Base-by-base conservation (phyloP, 2,888 invertebrate species). In the Beris chalybata region DNA sequence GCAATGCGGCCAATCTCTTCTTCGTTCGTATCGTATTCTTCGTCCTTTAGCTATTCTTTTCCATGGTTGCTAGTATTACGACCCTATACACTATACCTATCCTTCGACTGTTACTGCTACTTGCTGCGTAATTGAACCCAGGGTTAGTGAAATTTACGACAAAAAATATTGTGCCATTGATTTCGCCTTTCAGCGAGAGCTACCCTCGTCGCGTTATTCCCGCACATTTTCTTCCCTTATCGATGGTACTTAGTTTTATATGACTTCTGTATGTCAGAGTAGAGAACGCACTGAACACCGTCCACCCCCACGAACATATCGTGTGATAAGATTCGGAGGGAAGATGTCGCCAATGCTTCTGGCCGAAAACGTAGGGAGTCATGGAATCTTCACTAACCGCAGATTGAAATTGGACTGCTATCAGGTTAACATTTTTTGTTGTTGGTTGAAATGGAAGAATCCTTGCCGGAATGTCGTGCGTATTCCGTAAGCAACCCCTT, bases 121-220 rank as follows among this genome's bases (percentile, higher is more conserved):
- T 61, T 61, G 61, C 61, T 61, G 61, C 61, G 61, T 61, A 61
- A 61, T 61, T 61, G 61, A 61, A 61, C 50, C 32, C 52, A 38
- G 52, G 50, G 61, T 52, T 61, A 52, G 50, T 61, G 61, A 61
- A 50, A 61, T 61, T 61, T 61, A 61, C 61, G 61, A 61, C 61
- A 61, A 50, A 61, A 61, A 61, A 52, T 61, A 38, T 61, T 50
- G 50, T 61, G 61, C 50, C 61, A 61, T 61, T 61, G 61, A 61
- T 61, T 61, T 61, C 32, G 50, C 50, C 52, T n/a, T 31, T 45
- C 58, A 15, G 29, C 52, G 9, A 52, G 22, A 4, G 29, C 52
- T 4, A 52, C 52, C 32, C 38, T 44, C 15, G 15, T 31, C 50
- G 59, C 48, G 38, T 50, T 43, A 32, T 22, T 50, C 52, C 15